Percentiles rank a stretch among this genome's conserved stretches.
Conservation (phyloP, 2,113 vertebrate genomes). For the Anolis carolinensis region DNA sequence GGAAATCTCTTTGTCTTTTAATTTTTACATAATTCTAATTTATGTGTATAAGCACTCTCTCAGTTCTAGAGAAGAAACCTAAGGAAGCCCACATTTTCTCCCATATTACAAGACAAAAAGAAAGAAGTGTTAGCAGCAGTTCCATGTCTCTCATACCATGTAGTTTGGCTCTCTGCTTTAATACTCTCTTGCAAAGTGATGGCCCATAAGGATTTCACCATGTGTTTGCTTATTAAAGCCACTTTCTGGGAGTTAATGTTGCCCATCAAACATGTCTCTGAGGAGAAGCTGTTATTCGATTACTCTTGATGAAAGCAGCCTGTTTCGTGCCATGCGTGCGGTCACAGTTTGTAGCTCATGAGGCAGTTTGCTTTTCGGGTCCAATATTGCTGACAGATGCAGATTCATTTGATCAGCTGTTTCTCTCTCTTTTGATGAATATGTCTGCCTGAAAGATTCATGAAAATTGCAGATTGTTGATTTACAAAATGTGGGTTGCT, state of each 20-base stretch:
- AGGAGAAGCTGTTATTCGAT: slow-evolving; percentile 48
- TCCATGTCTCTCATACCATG: neutral
- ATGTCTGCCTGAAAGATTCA: slow-evolving; percentile 1
- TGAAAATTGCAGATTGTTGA: slow-evolving; percentile 29
- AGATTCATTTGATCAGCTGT: neutral
- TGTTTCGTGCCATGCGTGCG: slow-evolving; percentile 10
- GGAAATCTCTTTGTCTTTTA: too few relatives aligned
- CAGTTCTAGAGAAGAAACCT: neutral
- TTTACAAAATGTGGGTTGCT: slow-evolving; percentile 22
- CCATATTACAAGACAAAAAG: neutral
- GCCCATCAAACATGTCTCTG: slow-evolving; percentile 22
- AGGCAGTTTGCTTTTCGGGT: slow-evolving; percentile 16
- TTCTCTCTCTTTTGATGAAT: neutral
- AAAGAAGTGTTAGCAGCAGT: neutral
- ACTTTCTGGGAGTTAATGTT: slow-evolving; percentile 32
- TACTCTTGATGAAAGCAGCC: slow-evolving; percentile 40
- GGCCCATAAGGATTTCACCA: slow-evolving; percentile 36
- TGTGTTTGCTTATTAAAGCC: slow-evolving; percentile 58
- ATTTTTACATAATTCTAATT: too few relatives aligned
- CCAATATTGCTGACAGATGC: slow-evolving; percentile 24
- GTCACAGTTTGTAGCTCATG: neutral
- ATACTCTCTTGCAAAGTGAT: neutral
- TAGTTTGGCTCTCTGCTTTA: neutral
- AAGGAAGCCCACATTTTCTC: neutral
- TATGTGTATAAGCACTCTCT: neutral